Evolutionary conservation across 2,113 vertebrate genomes (phyloP), one percentile per base, ranked within the genome.

Genomic region (Ictidomys tridecemlineatus): DNA sequence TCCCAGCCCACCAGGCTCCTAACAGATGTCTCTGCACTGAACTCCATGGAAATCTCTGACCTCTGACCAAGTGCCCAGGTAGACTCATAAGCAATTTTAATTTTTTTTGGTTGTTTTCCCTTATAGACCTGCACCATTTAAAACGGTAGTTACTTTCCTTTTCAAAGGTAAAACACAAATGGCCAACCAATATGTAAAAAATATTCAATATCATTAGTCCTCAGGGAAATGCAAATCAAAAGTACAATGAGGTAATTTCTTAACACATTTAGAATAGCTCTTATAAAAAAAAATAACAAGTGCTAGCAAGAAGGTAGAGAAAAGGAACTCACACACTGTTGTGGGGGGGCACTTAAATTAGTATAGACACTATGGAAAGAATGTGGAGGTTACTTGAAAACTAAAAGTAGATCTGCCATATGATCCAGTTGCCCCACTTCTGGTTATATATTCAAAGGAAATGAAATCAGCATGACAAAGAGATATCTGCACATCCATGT

Each of bases 241-340:
- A 70, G 4, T 9, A 42, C 2, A 78, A 5, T 22, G 48, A 78
- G 9, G 37, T 45, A 58, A 69, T 61, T 69, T 53, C n/a, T 53
- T 24, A 70, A 30, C 18, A 22, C 32, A 24, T n/a, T 73, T 61
- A 83, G 65, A 63, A 88, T 39, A 39, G 76, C 24, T 80, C 22
- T 51, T 80, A 82, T 45, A 34, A 67, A 83, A 34, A 67, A 83
- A 58, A 30, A 93, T 72, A 51, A 88, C 39, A 56, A 70, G 58
- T 17, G 17, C 22, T 48, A 24, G 22, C 8, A 30, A 34, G 32
- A 28, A 58, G 48, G 26, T 73, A 26, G 51, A 61, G 39, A 37
- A 73, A 73, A 88, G 32, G 34, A 72, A 26, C 12, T 48, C 28
- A 53, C 11, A 17, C 11, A 45, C 32, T 63, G 4, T 77, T 42